These are phyloP conservation scores for Coboldia fuscipes DNA, from an alignment of 1,140 invertebrate species.

Conservation along the genomic window DNA sequence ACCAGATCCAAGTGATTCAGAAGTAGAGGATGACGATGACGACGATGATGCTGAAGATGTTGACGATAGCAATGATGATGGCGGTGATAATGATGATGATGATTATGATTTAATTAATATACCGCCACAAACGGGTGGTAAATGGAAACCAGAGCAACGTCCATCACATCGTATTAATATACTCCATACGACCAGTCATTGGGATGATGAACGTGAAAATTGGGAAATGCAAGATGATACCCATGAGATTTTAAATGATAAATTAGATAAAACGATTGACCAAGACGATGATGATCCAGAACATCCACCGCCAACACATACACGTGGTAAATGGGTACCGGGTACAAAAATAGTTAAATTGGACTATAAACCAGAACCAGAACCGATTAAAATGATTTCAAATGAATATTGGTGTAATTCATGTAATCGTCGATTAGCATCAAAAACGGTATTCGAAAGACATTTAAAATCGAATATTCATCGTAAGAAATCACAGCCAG, in stretches of 20 bases:
- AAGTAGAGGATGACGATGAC: slow-evolving; percentile 27
- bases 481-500: slow-evolving; percentile 39
- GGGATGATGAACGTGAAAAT: slow-evolving; percentile 7
- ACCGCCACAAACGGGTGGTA: slow-evolving; percentile 43
- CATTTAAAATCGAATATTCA: slow-evolving; percentile 52
- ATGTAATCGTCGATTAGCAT: slow-evolving; percentile 50
- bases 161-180: neutral
- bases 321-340: slow-evolving; percentile 56
- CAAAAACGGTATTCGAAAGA: slow-evolving; percentile 46
- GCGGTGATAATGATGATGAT: slow-evolving; percentile 21
- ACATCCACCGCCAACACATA: slow-evolving; percentile 40
- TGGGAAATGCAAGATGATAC: slow-evolving; percentile 8
- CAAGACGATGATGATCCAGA: slow-evolving; percentile 12
- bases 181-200: neutral
- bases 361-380: slow-evolving; percentile 26
- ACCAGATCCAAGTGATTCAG: slow-evolving; percentile 22
- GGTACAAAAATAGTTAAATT: slow-evolving; percentile 25
- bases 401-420: slow-evolving; percentile 56
- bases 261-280: slow-evolving; percentile 12
- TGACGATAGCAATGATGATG: slow-evolving; percentile 35
- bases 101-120: slow-evolving; percentile 11
- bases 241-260: slow-evolving; percentile 10
- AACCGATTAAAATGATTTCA: slow-evolving; percentile 23
- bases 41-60: slow-evolving; percentile 28
- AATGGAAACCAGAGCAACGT: slow-evolving; percentile 33